These are phyloP conservation scores for Lycophotia porphyrea DNA, from an alignment of 2,888 invertebrate species.

Conservation along the genomic window DNA sequence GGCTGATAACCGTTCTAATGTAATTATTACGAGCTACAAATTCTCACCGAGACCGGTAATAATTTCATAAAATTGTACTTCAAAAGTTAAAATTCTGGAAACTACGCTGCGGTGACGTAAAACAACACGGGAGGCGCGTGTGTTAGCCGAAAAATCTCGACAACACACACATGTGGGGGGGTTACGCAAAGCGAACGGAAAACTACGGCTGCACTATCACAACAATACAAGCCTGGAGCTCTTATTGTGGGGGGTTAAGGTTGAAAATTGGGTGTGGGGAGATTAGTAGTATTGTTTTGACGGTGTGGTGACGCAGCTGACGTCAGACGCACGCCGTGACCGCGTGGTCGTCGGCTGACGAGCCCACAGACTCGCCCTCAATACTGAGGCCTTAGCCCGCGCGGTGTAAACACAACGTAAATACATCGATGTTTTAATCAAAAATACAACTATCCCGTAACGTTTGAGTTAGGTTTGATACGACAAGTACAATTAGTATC, in stretches of 20 bases:
- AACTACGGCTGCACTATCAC: constrained; percentile 74
- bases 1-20: constrained; percentile 42
- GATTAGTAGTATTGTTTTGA: constrained; percentile 70
- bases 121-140: constrained; percentile 54
- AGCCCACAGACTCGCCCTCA: constrained; percentile 76
- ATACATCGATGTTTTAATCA: not conserved
- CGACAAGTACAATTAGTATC: too few species aligned
- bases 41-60: constrained; percentile 14
- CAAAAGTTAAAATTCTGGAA: constrained; percentile 35
- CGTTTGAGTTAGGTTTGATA: not conserved
- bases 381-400: constrained; percentile 16
- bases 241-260: constrained; percentile 59
- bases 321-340: constrained; percentile 80
- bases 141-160: constrained; percentile 55
- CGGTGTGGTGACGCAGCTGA: constrained; percentile 82
- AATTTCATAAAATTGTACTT: constrained; percentile 37
- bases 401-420: not conserved
- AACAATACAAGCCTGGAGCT: constrained; percentile 58
- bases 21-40: constrained; percentile 7
- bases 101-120: constrained; percentile 55
- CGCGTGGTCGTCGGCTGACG: constrained; percentile 80
- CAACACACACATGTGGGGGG: constrained; percentile 47
- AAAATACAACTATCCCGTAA: not conserved
- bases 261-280: constrained; percentile 50
- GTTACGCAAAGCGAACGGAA: constrained; percentile 82